Base-by-base conservation (phyloP, 1,140 invertebrate species). In the Neodiprion virginianus region DNA sequence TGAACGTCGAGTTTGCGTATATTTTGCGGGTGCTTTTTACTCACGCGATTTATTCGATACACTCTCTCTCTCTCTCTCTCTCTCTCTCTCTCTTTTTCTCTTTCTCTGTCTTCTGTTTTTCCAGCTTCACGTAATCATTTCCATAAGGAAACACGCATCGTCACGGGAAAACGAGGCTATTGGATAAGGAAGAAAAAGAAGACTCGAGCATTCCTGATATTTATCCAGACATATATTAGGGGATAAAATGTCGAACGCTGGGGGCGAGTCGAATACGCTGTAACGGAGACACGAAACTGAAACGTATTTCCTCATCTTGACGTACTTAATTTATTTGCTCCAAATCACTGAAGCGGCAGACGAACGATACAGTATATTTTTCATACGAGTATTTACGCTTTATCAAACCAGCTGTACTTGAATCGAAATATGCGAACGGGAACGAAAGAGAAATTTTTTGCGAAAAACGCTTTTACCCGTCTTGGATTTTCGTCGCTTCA, bases 171-270 rank as follows among this genome's bases (percentile, higher is more conserved):
- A 61, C 53, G 53, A 61, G 53, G 7, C 53, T 61, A 61, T 61
- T 61, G 53, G 53, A 61, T 61, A 61, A 61, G 53, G 53, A n/a
- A 61, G 53, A 61, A 8, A 1, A 61, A 61, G 53, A 61, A 8
- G 53, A 61, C 53, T 8, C 53, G n/a, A 61, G 53, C 53, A 12
- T 61, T 61, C 4, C n/a, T 12, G 53, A 61, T 61, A 61, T 61
- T 61, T 61, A 61, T 61, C 53, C 53, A n/a, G 7, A 61, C 53
- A 61, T 61, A 61, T 61, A 61, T 61, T 61, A 61, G 11, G 2
- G 53, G 53, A 61, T 61, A 61, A 61, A 61, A 61, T 61, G n/a
- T 61, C 53, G 53, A 61, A 61, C 11, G 53, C 53, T 61, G n/a
- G 11, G 11, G 53, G n/a, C 11, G 28, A n/a, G 53, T 61, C 53